phyloP scores from a whole-genome alignment of 2,888 invertebrate genomes.

The Colletes collaris region DNA sequence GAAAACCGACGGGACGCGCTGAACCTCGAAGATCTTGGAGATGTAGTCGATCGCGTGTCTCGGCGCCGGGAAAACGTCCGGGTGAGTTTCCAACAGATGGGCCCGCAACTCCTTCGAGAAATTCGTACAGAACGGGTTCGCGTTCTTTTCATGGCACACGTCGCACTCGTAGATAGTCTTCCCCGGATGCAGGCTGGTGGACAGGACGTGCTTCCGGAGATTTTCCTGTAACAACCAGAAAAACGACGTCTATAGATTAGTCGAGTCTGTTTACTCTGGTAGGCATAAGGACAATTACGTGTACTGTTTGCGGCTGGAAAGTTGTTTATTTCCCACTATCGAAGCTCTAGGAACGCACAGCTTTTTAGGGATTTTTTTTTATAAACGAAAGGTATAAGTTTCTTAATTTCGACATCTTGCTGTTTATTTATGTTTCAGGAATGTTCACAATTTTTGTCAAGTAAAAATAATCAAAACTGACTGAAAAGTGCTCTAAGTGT shows the following conservation, averaged over 20 bases:
- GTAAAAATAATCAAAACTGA: no score
- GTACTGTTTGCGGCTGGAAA: no score
- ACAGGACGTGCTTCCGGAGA: constrained; percentile 93
- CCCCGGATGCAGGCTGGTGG: constrained; percentile 91
- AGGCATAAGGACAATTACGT: no score
- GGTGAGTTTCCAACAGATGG: constrained; percentile 86
- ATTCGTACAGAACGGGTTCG: constrained; percentile 85
- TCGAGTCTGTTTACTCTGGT: no score
- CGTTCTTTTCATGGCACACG: constrained; percentile 83
- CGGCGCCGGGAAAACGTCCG: constrained; percentile 84
- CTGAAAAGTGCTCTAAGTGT: no score
- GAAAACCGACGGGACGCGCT: neutral
- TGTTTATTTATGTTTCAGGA: no score
- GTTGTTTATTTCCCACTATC: no score
- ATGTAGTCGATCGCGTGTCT: constrained; percentile 84
- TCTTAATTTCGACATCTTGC: no score
- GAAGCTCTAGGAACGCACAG: no score
- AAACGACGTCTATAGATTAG: neutral
- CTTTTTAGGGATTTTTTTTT: no score
- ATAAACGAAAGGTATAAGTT: no score
- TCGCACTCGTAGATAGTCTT: constrained; percentile 91
- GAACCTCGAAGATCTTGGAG: constrained; percentile 82
- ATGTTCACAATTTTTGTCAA: no score
- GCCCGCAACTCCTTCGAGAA: constrained; percentile 87
- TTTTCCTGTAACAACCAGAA: constrained; percentile 87